Base-by-base conservation (phyloP, 2,888 invertebrate genomes). In the Unio pictorum region DNA sequence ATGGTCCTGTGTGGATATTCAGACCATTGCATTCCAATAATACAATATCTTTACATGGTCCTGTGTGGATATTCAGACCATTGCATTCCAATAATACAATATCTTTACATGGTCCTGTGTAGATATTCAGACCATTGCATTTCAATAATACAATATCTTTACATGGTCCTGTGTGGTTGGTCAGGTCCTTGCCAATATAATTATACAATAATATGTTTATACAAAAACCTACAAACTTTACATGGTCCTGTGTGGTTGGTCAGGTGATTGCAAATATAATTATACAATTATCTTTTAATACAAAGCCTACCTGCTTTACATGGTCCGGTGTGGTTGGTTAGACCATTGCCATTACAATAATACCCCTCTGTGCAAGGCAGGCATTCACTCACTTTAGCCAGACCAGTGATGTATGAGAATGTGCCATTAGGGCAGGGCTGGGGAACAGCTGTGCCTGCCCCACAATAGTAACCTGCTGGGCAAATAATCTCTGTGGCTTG, bases 401-500 rank as follows among this genome's bases (percentile, higher is more conserved):
- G 80, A 1, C 83, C 86, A 3, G 83, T 79, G 34, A 78, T 78
- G 74, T 88, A 86, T 61, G 87, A 87, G 80, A 81, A 89, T 18
- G 87, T 89, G 34, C 88, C 88, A 66, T 86, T 87, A 17, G 88
- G 85, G 72, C 89, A 89, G 8, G 79, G 81, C 15, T 68, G 65
- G 0, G 87, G 87, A 66, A 80, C 69, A 57, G 84, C 81, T 18
- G 87, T 85, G 26, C 81, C 86, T 20, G 74, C 8, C 4, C 77
- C 80, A 75, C 89, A 89, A 78, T 86, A 89, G 76, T 80, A 76
- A 28, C 89, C 89, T 63, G 75, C 79, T n/a, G 85, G 83, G 73
- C 87, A 87, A 62, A 84, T 77, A 59, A 80, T 75, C 75, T 86
- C 78, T n/a, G 80, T 83, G 23, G 79, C 61, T 11, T 73, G 67